Base-by-base conservation (phyloP, 1,140 invertebrate species). In the Mylabris phalerata region DNA sequence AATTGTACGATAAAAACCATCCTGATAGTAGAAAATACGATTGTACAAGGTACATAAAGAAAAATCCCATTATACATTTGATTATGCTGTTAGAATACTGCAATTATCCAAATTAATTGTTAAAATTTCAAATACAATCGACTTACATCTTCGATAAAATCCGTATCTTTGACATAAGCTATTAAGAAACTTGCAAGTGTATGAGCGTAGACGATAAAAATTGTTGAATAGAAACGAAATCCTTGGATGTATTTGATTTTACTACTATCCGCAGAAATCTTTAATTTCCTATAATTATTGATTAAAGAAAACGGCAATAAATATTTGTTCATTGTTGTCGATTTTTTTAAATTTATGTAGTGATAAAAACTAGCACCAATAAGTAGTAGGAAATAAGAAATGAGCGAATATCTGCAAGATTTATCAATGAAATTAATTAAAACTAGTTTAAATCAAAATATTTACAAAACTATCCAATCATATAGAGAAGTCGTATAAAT, bases 11-110 rank as follows among this genome's bases (percentile, higher is more conserved):
- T 13, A 65, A 26, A 10, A 65, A 46, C 49, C 61, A 60, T 2
- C 54, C 46, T 10, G 63, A 65, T 45, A 65, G 57, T n/a, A 65
- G 25, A 39, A 65, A 65, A 48, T 62, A 65, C 6, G 50, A 55
- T 48, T 65, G 63, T 9, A 65, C 63, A 13, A 59, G 32, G 24
- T 63, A 60, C 11, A 32, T 32, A 50, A 5, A 32, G 11, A 48
- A 59, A 48, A 27, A 54, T 44, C 43, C 9, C n/a, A 32, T 32
- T 5, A 32, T 2, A 45, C 40, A 52, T 32, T 45, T 38, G 5
- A 39, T 24, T 26, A n/a, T 24, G 42, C 44, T 48, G 39, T 38
- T 4, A 3, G 39, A 13, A 39, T 50, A 13, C 59, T 49, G 10
- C 50, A 42, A 46, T 9, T 27, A 19, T 19, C 19, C 19, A 2